Evolutionary conservation across 30 jellyfish, hydroid and myxozoan species (phyloP).

Genomic region (Aurelia sp.): DNA sequence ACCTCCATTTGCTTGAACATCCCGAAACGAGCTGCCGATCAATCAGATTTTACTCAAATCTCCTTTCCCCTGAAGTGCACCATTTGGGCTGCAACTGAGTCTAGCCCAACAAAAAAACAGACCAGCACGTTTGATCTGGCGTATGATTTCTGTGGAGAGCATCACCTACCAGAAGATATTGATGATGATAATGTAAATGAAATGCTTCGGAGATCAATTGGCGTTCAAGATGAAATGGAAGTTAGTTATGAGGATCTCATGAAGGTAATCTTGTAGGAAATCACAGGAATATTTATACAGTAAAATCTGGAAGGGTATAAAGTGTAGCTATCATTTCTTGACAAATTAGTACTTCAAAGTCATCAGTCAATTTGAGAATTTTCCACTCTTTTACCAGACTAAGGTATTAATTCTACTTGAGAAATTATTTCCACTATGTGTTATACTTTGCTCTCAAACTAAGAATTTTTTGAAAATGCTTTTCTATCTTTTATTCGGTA

Average conservation of each 20-base stretch:
- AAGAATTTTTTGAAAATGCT: too few species aligned
- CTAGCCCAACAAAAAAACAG: constrained; percentile 7
- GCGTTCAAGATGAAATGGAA: constrained; percentile 7
- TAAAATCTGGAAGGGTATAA: too few species aligned
- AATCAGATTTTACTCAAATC: constrained; percentile 39
- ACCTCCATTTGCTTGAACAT: constrained; percentile 14
- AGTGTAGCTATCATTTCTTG: too few species aligned
- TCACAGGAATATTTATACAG: too few species aligned
- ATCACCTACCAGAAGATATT: constrained; percentile 29
- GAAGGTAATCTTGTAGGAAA: constrained; percentile 1
- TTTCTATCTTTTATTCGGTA: too few species aligned
- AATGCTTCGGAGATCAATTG: constrained; percentile 16
- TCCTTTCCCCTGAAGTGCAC: constrained; percentile 54
- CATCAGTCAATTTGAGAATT: too few species aligned
- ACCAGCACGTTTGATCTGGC: constrained; percentile 48
- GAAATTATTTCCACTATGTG: too few species aligned
- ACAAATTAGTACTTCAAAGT: too few species aligned
- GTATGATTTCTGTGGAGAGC: constrained; percentile 29
- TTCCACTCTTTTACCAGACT: too few species aligned
- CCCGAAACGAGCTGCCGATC: constrained; percentile 41
- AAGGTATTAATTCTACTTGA: too few species aligned
- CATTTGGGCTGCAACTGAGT: constrained; percentile 55
- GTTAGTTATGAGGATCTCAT: constrained; percentile 19
- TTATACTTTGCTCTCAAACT: too few species aligned
- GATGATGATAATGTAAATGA: constrained; percentile 35